Evolutionary conservation across 2,113 vertebrate species (phyloP).

Genomic region (Peromyscus leucopus): DNA sequence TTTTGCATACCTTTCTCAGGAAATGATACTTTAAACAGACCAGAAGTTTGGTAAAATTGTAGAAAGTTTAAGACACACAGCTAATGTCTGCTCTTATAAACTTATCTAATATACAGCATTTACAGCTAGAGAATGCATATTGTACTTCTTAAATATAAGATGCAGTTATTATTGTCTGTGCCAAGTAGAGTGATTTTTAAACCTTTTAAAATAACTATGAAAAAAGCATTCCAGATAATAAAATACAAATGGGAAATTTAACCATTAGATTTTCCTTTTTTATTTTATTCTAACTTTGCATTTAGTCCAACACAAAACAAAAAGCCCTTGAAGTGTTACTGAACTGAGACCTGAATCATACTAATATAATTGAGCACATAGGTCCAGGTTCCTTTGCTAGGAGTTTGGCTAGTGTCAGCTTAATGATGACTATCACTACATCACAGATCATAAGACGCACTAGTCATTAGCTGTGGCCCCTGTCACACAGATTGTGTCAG

Average conservation of each 20-base stretch:
- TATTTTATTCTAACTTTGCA: conserved; percentile 38
- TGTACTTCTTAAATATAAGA: neutral
- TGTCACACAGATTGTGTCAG: conserved; percentile 18
- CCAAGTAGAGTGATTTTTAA: conserved; percentile 87
- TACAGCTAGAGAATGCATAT: neutral
- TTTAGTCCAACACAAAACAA: conserved; percentile 62
- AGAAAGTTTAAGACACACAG: conserved; percentile 12
- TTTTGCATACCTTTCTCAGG: neutral
- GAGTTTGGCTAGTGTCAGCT: conserved; percentile 53
- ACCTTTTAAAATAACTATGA: conserved; percentile 78
- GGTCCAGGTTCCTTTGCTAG: conserved; percentile 43
- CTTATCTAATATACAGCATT: neutral
- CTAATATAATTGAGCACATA: conserved; percentile 51
- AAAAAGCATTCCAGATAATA: conserved; percentile 80
- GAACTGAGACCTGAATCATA: conserved; percentile 68
- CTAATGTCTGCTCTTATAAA: conserved; percentile 6
- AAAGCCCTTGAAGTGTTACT: conserved; percentile 77
- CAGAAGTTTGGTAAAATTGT: conserved; percentile 1
- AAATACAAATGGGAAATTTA: conserved; percentile 81
- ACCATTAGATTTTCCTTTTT: conserved; percentile 76
- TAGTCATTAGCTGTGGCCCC: conserved; percentile 41
- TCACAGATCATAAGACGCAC: neutral
- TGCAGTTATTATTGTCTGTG: conserved; percentile 51
- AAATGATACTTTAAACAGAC: conserved; percentile 30
- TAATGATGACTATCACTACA: conserved; percentile 19